phyloP scores from a whole-genome alignment of 2,113 vertebrate genomes.

The Tychaedon coryphoeus region DNA sequence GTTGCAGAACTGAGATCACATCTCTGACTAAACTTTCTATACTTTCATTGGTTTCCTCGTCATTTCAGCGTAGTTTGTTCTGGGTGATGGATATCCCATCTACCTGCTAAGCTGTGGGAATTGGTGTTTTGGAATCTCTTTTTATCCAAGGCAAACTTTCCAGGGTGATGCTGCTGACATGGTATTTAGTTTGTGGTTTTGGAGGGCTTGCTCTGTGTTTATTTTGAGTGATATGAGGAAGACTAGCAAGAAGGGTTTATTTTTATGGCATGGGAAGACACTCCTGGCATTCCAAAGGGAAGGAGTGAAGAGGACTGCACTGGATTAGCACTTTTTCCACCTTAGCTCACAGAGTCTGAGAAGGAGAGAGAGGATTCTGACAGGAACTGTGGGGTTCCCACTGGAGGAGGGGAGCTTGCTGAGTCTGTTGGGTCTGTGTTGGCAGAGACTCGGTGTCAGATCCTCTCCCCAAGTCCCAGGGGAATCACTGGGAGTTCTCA shows the following conservation, averaged over 20 bases:
- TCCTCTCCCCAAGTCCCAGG: not conserved
- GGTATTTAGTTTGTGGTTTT: constrained; percentile 34
- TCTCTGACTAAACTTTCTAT: not conserved
- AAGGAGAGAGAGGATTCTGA: not conserved
- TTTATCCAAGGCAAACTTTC: constrained; percentile 26
- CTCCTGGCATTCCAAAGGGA: constrained; percentile 17
- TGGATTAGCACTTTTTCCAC: not conserved
- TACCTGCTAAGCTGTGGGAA: not conserved
- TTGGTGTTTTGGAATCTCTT: constrained; percentile 21
- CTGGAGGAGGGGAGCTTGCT: not conserved
- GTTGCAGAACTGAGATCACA: not conserved
- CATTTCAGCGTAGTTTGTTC: not conserved
- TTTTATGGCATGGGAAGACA: not conserved
- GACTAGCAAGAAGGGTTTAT: not conserved
- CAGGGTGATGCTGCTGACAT: constrained; percentile 37
- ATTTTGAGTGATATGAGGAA: constrained; percentile 13
- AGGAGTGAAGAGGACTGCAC: not conserved
- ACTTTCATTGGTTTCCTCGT: not conserved
- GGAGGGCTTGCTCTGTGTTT: constrained; percentile 21
- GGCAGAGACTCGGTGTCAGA: not conserved
- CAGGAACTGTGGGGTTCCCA: not conserved
- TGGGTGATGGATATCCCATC: not conserved
- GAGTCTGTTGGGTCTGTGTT: not conserved
- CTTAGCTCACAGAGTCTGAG: not conserved
- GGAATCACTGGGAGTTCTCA: not conserved